Evolutionary conservation across 2,888 invertebrate genomes (phyloP).

Genomic region (Drosophila quinaria): DNA sequence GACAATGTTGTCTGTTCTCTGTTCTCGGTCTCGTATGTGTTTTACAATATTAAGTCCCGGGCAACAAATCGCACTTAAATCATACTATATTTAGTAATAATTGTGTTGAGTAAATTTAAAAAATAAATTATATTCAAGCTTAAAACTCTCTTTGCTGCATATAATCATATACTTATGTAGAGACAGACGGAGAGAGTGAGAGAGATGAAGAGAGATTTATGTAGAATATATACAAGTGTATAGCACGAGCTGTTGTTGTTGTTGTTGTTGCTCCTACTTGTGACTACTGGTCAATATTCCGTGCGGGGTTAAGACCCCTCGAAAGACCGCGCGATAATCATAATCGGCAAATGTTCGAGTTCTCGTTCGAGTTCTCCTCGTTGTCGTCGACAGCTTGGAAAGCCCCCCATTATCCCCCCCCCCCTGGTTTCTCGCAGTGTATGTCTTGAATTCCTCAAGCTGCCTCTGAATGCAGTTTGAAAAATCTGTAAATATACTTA

Average conservation of each 20-base stretch:
- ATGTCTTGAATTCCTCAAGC: background rate
- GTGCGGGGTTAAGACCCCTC: conserved; percentile 83
- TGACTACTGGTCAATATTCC: conserved; percentile 53
- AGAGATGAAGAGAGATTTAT: conserved; percentile 1
- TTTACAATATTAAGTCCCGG: background rate
- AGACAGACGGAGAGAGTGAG: background rate
- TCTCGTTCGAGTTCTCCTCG: conserved; percentile 30
- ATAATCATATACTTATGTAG: conserved; percentile 7
- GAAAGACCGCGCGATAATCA: conserved; percentile 78
- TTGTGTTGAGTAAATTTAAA: conserved; percentile 27
- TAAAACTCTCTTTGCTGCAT: conserved; percentile 11
- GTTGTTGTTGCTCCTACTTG: conserved; percentile 51
- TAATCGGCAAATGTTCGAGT: conserved; percentile 66
- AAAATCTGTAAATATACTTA: background rate
- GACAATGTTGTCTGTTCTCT: conserved; percentile 67
- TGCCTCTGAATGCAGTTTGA: background rate
- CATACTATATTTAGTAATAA: conserved; percentile 10
- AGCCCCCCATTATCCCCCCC: background rate
- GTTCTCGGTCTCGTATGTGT: too few species aligned
- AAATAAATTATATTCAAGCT: conserved; percentile 16
- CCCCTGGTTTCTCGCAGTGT: background rate
- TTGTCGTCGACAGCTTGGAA: conserved; percentile 30
- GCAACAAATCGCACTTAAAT: background rate
- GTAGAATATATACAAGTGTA: background rate
- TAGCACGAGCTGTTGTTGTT: conserved; percentile 52